These are phyloP conservation scores for Eulemur mongoz DNA, from an alignment of 2,797 vertebrate species.

Conservation along the genomic window DNA sequence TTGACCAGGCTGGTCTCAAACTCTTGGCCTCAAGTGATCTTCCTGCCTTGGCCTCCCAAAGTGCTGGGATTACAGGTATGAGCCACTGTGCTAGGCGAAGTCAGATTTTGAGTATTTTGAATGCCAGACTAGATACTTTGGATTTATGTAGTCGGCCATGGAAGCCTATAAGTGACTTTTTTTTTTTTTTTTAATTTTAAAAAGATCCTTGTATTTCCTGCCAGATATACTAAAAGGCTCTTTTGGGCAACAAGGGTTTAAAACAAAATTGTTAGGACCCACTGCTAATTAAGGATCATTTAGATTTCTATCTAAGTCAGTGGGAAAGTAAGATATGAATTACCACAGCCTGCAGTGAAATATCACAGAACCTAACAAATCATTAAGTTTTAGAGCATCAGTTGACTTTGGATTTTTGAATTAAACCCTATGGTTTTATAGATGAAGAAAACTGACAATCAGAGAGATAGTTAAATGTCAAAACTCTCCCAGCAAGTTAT, in stretches of 20 bases:
- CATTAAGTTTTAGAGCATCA: not conserved
- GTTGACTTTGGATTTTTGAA: slow-evolving; percentile 2
- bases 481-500: not conserved
- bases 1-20: no score
- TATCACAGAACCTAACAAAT: not conserved
- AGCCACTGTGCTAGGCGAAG: no score
- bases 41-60: no score
- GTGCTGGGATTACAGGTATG: no score
- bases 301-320: not conserved
- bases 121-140: not conserved
- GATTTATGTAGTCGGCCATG: not conserved
- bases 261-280: not conserved
- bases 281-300: not conserved
- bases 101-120: not conserved
- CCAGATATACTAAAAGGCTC: not conserved
- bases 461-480: not conserved
- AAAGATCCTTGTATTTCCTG: slow-evolving; percentile 14
- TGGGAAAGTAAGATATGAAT: not conserved
- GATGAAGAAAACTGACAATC: not conserved
- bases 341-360: not conserved
- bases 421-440: not conserved
- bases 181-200: not conserved
- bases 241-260: not conserved
- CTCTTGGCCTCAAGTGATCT: no score
- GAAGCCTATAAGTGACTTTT: not conserved